phyloP scores from a whole-genome alignment of 2,113 vertebrate genomes.

The Leptodactylus fuscus region DNA sequence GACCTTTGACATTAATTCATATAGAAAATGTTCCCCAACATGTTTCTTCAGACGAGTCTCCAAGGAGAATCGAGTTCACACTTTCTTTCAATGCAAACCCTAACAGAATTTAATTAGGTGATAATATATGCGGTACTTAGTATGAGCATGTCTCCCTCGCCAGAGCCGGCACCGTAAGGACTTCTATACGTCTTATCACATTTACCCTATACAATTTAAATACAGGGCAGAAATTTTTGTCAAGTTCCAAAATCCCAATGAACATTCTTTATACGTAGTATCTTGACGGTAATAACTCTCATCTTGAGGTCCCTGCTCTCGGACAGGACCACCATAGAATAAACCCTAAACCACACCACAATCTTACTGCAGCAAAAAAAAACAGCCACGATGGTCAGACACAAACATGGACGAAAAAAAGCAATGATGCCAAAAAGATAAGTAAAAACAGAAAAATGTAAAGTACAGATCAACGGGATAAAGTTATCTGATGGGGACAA shows the following conservation, averaged over 20 bases:
- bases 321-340: background rate
- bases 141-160: slow-evolving; percentile 77
- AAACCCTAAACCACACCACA: background rate
- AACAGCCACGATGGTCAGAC: background rate
- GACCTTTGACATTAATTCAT: slow-evolving; percentile 73
- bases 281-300: background rate
- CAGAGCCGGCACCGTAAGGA: slow-evolving; percentile 70
- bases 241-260: background rate
- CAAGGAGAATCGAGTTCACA: slow-evolving; percentile 80
- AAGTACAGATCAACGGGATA: background rate
- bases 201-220: slow-evolving; percentile 67
- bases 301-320: background rate
- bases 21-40: slow-evolving; percentile 78
- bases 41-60: slow-evolving; percentile 79
- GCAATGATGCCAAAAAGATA: background rate
- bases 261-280: background rate
- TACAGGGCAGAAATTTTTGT: slow-evolving; percentile 65
- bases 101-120: slow-evolving; percentile 81
- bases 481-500: slow-evolving; percentile 3
- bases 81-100: slow-evolving; percentile 72
- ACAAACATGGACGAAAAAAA: background rate
- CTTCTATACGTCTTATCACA: slow-evolving; percentile 75
- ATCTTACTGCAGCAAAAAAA: background rate
- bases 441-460: background rate
- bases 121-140: slow-evolving; percentile 84